Percentiles rank a stretch among this genome's conserved stretches.
These are phyloP conservation scores for Pollimyrus isidori DNA, from an alignment of 2,113 vertebrate species.

Conservation along the genomic window DNA sequence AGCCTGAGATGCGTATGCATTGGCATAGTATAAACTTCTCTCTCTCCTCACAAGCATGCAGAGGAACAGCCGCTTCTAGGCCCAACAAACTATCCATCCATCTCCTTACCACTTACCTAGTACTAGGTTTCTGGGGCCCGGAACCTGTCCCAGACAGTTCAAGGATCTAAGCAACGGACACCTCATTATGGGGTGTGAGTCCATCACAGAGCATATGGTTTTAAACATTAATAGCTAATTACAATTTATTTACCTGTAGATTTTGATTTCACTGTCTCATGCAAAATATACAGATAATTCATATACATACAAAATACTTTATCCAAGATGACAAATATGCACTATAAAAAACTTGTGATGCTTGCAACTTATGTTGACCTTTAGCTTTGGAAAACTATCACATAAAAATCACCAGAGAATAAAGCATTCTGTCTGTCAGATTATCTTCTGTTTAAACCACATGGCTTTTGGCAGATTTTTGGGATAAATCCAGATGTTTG, in stretches of 20 bases:
- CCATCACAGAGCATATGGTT: not conserved
- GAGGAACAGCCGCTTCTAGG: not conserved
- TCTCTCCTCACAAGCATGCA: not conserved
- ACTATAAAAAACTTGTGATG: not conserved
- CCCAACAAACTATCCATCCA: not conserved
- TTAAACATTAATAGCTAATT: not conserved
- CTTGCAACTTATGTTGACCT: not conserved
- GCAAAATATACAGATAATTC: not conserved
- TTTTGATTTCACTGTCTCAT: not conserved
- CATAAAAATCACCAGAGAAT: conserved; percentile 1
- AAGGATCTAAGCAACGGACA: not conserved
- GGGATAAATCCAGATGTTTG: conserved; percentile 1
- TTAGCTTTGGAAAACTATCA: not conserved
- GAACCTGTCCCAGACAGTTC: not conserved
- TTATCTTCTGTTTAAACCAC: conserved; percentile 8
- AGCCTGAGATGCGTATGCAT: not conserved
- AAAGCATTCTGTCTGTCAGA: conserved; percentile 3
- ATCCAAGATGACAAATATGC: not conserved
- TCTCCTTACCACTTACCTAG: not conserved
- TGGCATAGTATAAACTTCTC: not conserved
- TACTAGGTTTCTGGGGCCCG: not conserved
- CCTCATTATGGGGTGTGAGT: not conserved
- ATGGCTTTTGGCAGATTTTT: not conserved
- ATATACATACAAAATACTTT: not conserved
- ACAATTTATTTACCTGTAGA: not conserved